A percentile compares a stretch with the other conserved stretches of the same genome.
Conservation (phyloP, 2,797 vertebrate species). For the Australoheros facetus region DNA sequence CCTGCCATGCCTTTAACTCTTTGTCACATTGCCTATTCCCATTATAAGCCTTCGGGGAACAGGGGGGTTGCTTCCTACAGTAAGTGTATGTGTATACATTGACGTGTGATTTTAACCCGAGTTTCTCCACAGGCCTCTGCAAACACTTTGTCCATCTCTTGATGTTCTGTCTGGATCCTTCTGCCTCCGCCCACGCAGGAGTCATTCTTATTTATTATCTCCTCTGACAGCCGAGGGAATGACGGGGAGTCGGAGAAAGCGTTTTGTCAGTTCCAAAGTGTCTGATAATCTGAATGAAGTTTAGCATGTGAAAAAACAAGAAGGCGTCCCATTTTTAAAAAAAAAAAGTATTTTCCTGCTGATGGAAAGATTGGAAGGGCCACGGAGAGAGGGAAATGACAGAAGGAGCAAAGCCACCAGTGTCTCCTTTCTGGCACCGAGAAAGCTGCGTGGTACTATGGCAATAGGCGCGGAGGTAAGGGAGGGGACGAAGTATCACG, state of each 20-base stretch:
- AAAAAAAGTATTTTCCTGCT: conserved; percentile 35
- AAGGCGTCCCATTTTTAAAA: conserved; percentile 33
- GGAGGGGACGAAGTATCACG: conserved; percentile 33
- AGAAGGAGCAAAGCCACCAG: conserved; percentile 77
- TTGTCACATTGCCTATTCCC: conserved; percentile 72
- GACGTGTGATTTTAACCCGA: conserved; percentile 46
- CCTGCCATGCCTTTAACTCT: conserved; percentile 72
- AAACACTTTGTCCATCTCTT: conserved; percentile 75
- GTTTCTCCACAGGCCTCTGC: conserved; percentile 64
- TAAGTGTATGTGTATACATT: conserved; percentile 42
- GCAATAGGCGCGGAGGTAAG: conserved; percentile 23
- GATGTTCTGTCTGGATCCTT: conserved; percentile 58
- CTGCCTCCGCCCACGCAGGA: conserved; percentile 65
- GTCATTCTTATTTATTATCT: conserved; percentile 81
- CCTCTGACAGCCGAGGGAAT: conserved; percentile 70
- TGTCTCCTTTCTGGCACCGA: conserved; percentile 83
- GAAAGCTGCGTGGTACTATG: conserved; percentile 56
- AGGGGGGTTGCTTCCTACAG: conserved; percentile 45
- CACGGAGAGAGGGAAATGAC: conserved; percentile 50
- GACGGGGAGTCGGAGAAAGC: conserved; percentile 69
- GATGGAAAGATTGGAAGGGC: conserved; percentile 54
- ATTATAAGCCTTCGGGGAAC: conserved; percentile 73
- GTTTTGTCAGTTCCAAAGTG: conserved; percentile 83
- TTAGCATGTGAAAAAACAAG: conserved; percentile 72
- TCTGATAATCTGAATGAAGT: conserved; percentile 81